phyloP scores from a whole-genome alignment of 2,888 invertebrate genomes.

The Mesorhabditis spiculigera region DNA sequence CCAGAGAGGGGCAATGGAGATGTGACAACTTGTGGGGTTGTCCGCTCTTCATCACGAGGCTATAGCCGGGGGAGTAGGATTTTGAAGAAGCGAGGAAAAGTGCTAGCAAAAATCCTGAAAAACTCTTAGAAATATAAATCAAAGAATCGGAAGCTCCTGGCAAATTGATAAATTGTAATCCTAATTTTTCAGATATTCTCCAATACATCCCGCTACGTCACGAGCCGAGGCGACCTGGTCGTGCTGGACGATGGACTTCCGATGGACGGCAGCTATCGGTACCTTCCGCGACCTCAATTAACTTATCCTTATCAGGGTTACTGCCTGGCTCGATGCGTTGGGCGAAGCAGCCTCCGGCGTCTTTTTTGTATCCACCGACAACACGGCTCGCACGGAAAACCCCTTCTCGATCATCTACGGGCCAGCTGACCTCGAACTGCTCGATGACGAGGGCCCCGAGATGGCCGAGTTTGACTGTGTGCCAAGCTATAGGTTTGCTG shows the following conservation, averaged over 20 bases:
- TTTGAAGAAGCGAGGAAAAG: too few species aligned
- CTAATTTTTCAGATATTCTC: slow-evolving; percentile 30
- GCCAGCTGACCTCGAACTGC: slow-evolving; percentile 20
- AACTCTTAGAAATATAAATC: too few species aligned
- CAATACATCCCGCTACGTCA: slow-evolving; percentile 40
- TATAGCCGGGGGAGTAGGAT: too few species aligned
- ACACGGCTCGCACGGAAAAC: background rate
- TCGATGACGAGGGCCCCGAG: slow-evolving; percentile 6
- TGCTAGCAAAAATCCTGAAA: too few species aligned
- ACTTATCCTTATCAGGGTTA: background rate
- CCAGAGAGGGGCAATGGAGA: too few species aligned
- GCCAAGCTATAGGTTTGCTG: slow-evolving; percentile 8
- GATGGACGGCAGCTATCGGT: background rate
- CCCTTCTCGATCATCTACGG: slow-evolving; percentile 27
- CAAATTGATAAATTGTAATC: too few species aligned
- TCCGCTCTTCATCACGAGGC: too few species aligned
- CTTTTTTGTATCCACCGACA: background rate
- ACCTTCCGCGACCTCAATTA: background rate
- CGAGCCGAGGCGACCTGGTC: slow-evolving; percentile 42
- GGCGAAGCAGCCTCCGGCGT: slow-evolving; percentile 8
- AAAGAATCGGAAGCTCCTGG: too few species aligned
- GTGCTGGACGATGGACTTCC: slow-evolving; percentile 23
- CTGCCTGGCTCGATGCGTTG: background rate
- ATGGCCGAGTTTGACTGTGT: slow-evolving; percentile 22
- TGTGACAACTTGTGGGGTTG: too few species aligned